These are phyloP conservation scores for Polydrusus pterygomalis DNA, from an alignment of 2,888 invertebrate genomes.

Conservation along the genomic window DNA sequence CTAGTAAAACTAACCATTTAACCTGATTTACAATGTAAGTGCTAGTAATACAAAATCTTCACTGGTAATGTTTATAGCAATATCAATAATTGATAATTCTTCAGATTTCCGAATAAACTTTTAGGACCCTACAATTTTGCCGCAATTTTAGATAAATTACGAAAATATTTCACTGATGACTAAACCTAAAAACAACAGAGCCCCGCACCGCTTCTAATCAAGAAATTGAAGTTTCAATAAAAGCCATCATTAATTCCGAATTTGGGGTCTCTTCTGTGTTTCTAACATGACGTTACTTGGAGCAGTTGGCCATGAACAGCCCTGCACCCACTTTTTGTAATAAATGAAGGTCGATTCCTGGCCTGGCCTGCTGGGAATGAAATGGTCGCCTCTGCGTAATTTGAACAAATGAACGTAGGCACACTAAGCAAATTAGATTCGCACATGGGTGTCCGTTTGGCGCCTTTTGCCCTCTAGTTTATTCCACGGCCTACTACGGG, in stretches of 20 bases:
- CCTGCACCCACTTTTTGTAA: constrained; percentile 38
- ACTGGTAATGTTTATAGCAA: too few species aligned
- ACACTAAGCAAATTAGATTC: constrained; percentile 79
- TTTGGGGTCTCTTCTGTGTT: constrained; percentile 60
- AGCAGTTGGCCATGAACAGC: constrained; percentile 60
- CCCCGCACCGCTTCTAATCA: constrained; percentile 73
- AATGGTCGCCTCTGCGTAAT: constrained; percentile 72
- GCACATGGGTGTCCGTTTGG: constrained; percentile 68
- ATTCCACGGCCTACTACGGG: constrained; percentile 30
- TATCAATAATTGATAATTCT: too few species aligned
- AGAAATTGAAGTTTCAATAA: constrained; percentile 83
- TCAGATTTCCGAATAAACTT: constrained; percentile 18
- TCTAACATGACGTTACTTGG: constrained; percentile 66
- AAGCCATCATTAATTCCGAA: constrained; percentile 82
- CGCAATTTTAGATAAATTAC: constrained; percentile 67
- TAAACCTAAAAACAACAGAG: constrained; percentile 52
- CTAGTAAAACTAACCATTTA: too few species aligned
- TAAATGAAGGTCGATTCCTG: constrained; percentile 47
- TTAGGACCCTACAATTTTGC: constrained; percentile 54
- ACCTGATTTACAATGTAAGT: too few species aligned
- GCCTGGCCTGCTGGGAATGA: constrained; percentile 59
- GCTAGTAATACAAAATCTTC: too few species aligned
- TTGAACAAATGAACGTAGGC: constrained; percentile 78
- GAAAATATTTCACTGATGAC: constrained; percentile 67
- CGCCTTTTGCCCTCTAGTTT: constrained; percentile 32